Percentiles rank a stretch among this genome's conserved stretches.
phyloP scores from a whole-genome alignment of 2,797 vertebrate genomes.

The Alca torda region DNA sequence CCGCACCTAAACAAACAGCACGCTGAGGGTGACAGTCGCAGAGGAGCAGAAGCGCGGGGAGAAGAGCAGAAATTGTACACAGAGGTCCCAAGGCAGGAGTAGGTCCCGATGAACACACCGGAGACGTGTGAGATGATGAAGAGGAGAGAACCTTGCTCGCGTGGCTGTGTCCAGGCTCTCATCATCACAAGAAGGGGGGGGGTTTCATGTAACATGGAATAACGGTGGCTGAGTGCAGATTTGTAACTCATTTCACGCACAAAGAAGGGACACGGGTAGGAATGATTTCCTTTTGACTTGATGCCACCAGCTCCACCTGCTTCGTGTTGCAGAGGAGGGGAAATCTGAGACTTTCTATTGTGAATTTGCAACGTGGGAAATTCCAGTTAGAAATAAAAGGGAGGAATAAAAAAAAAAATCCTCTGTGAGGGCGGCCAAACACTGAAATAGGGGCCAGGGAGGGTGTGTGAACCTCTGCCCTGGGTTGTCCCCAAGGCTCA shows the following conservation, averaged over 20 bases:
- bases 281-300: background rate
- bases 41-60: background rate
- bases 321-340: accelerated
- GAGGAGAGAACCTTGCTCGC: background rate
- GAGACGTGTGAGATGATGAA: background rate
- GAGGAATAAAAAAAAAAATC: background rate
- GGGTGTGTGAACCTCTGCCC: background rate
- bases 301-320: background rate
- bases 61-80: background rate
- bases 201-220: background rate
- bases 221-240: background rate
- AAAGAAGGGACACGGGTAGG: background rate
- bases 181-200: accelerated
- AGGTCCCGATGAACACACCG: background rate
- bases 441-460: background rate
- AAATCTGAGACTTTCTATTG: accelerated
- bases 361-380: background rate
- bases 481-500: background rate
- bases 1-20: background rate
- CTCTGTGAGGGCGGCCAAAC: background rate
- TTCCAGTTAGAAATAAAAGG: background rate
- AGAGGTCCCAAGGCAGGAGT: background rate
- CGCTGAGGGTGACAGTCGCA: background rate
- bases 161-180: background rate
- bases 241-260: background rate